phyloP scores from a whole-genome alignment of 1,140 invertebrate species.

The Diprion similis region DNA sequence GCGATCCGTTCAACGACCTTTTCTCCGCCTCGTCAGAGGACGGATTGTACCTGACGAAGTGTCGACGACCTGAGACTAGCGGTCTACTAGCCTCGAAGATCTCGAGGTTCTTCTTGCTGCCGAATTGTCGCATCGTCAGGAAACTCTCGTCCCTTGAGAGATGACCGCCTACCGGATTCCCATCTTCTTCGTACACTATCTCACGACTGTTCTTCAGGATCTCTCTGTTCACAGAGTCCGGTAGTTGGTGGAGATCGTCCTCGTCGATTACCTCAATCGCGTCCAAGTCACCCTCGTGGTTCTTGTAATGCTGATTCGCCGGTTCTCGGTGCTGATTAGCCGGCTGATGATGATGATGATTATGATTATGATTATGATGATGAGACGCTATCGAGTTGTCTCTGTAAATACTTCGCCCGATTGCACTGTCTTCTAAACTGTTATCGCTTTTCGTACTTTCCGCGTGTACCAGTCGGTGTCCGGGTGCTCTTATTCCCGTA shows the following conservation, averaged over 20 bases:
- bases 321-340: not conserved
- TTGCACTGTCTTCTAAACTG: constrained; percentile 37
- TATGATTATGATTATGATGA: no score
- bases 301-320: constrained; percentile 29
- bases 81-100: constrained; percentile 3
- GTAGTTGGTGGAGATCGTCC: constrained; percentile 38
- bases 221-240: constrained; percentile 43
- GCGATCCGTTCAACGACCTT: constrained; percentile 30
- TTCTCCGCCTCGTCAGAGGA: constrained; percentile 34
- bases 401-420: constrained; percentile 25
- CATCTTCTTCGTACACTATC: constrained; percentile 40
- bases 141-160: constrained; percentile 24
- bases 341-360: no score
- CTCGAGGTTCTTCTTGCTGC: not conserved
- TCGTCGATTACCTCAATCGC: constrained; percentile 43
- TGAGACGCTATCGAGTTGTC: constrained; percentile 27
- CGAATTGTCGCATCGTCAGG: constrained; percentile 9
- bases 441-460: constrained; percentile 35
- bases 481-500: not conserved
- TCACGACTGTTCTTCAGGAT: constrained; percentile 45
- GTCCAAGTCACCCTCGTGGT: constrained; percentile 37
- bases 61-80: not conserved
- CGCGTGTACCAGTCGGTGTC: constrained; percentile 26
- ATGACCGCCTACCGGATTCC: constrained; percentile 22
- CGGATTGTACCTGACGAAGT: constrained; percentile 13